Evolutionary conservation across 1,140 invertebrate species (phyloP).

Genomic region (Cyclargus thomasi): DNA sequence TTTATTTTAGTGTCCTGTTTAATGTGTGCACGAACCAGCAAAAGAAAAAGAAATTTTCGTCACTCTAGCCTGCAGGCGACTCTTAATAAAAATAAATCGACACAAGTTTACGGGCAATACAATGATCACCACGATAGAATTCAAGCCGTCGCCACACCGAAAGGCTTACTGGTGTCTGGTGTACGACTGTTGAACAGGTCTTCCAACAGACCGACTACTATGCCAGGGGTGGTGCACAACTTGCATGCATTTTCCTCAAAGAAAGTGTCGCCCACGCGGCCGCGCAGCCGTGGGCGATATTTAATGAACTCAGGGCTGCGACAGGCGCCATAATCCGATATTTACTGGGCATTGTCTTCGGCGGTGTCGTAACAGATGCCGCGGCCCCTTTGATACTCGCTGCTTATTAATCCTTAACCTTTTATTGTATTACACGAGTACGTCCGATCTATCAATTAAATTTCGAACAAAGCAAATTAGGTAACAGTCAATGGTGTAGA

Average conservation of each 20-base stretch:
- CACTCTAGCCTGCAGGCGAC: no score
- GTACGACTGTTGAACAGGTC: no score
- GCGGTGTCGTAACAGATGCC: constrained; percentile 36
- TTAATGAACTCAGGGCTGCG: constrained; percentile 45
- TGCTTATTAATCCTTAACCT: constrained; percentile 37
- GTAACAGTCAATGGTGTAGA: not conserved
- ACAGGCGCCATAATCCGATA: constrained; percentile 46
- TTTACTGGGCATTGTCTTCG: constrained; percentile 51
- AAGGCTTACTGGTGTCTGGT: no score
- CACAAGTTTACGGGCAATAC: no score
- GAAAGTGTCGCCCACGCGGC: constrained; percentile 34
- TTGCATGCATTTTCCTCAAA: not conserved
- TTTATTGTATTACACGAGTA: constrained; percentile 23
- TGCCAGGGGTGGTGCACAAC: not conserved
- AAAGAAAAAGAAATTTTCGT: no score
- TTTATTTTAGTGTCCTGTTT: no score
- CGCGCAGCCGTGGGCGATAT: constrained; percentile 44
- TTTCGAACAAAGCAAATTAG: not conserved
- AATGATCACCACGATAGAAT: no score
- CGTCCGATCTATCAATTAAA: constrained; percentile 11
- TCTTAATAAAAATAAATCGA: no score
- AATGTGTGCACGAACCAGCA: no score
- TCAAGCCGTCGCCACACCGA: no score
- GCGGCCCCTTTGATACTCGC: constrained; percentile 40
- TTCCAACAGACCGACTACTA: not conserved